phyloP scores from a whole-genome alignment of 2,113 vertebrate species.

The Penelope pileata region DNA sequence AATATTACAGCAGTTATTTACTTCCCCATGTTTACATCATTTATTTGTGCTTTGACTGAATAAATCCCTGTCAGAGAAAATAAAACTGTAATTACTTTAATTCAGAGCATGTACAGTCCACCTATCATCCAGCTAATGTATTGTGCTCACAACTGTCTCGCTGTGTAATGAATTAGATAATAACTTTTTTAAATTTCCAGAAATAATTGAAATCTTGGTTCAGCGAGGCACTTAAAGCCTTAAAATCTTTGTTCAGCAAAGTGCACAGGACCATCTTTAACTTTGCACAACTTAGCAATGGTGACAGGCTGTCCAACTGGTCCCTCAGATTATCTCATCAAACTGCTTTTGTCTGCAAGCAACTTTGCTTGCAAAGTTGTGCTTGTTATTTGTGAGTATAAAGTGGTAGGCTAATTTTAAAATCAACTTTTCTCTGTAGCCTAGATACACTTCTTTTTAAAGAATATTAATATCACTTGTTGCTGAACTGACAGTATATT shows the following conservation, averaged over 20 bases:
- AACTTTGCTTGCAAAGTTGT: background rate
- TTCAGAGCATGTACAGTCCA: background rate
- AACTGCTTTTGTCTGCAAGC: background rate
- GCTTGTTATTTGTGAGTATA: background rate
- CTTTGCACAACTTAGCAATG: background rate
- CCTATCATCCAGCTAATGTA: conserved; percentile 27
- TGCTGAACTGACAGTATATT: background rate
- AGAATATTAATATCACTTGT: background rate
- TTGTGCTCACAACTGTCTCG: conserved; percentile 23
- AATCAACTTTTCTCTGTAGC: background rate
- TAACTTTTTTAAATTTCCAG: background rate
- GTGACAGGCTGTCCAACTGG: background rate
- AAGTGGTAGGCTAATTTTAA: background rate
- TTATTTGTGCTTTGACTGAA: background rate
- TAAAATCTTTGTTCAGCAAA: background rate
- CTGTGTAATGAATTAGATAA: conserved; percentile 31
- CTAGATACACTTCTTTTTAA: background rate
- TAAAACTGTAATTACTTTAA: background rate
- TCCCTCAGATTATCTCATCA: background rate
- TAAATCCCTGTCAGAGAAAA: background rate
- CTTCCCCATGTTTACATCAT: background rate
- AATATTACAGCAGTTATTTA: background rate
- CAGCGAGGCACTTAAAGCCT: background rate
- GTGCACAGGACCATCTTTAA: background rate
- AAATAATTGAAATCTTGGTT: conserved; percentile 13